Conservation (phyloP, 2,888 invertebrate species). For the Drosophila dives region DNA sequence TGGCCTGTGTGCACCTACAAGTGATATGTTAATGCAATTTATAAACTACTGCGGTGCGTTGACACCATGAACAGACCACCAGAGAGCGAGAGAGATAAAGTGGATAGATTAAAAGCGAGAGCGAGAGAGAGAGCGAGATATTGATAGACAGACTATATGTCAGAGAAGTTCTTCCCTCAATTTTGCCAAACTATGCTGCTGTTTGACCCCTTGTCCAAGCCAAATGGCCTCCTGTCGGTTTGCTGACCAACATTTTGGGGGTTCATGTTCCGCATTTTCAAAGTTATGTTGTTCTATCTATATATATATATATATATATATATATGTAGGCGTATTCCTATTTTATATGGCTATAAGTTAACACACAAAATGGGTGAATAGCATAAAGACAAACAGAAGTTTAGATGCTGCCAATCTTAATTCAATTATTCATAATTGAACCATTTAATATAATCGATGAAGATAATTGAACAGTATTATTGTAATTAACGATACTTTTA, state of each 20-base stretch:
- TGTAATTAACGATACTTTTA: neutral
- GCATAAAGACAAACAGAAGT: neutral
- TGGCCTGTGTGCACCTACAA: conserved; percentile 8
- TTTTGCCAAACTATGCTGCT: conserved; percentile 21
- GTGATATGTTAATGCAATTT: conserved; percentile 74
- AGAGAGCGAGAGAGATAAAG: neutral
- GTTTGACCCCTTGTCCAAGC: neutral
- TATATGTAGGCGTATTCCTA: conserved; percentile 29
- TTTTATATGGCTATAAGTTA: neutral
- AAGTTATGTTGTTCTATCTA: conserved; percentile 57
- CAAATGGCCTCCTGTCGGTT: conserved; percentile 13
- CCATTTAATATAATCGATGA: neutral
- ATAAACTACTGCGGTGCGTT: conserved; percentile 31
- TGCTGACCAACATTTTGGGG: conserved; percentile 23
- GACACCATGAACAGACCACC: conserved; percentile 18
- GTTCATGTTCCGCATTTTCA: conserved; percentile 63
- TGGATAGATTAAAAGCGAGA: too few species aligned
- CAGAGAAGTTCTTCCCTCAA: conserved; percentile 29
- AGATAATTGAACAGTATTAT: neutral
- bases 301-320: conserved; percentile 50
- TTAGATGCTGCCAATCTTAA: neutral
- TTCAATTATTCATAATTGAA: neutral
- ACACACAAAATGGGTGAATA: conserved; percentile 11
- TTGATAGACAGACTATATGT: conserved; percentile 21
- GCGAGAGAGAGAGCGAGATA: neutral